These are phyloP conservation scores for Eubasilissa splendida DNA, from an alignment of 2,888 invertebrate species.

Conservation along the genomic window DNA sequence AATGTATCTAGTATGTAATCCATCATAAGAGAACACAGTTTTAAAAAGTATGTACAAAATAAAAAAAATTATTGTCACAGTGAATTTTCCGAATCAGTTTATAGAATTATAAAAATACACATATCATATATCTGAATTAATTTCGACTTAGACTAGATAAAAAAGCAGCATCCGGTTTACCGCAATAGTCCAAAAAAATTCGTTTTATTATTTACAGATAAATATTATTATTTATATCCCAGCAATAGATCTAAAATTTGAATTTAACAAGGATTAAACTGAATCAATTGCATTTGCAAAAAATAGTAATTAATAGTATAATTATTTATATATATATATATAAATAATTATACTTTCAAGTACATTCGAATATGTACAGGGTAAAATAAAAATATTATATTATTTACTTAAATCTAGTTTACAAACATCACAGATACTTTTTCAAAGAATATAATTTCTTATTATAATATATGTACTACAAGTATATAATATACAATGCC, in stretches of 20 bases:
- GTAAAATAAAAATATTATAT: slow-evolving; percentile 15
- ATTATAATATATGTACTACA: not conserved
- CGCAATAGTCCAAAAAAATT: too few relatives aligned
- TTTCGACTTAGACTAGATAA: slow-evolving; percentile 18
- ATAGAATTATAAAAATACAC: not conserved
- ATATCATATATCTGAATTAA: not conserved
- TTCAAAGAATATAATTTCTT: slow-evolving; percentile 27
- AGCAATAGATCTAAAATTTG: too few relatives aligned
- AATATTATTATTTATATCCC: too few relatives aligned
- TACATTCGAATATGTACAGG: not conserved
- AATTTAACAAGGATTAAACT: too few relatives aligned
- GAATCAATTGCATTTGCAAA: not conserved
- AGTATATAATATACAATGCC: not conserved
- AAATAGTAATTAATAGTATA: not conserved
- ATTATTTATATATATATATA: not conserved
- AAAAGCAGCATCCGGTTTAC: not conserved
- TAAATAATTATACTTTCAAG: not conserved
- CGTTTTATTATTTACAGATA: too few relatives aligned
- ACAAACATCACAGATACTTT: slow-evolving; percentile 49
- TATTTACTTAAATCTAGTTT: slow-evolving; percentile 36
- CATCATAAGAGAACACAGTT: not conserved
- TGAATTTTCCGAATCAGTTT: too few relatives aligned
- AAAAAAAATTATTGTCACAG: too few relatives aligned
- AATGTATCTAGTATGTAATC: not conserved
- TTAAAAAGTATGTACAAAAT: slow-evolving; percentile 8